These are phyloP conservation scores for Gyrodactylus salaris DNA, from an alignment of 1,140 invertebrate genomes.

Conservation along the genomic window DNA sequence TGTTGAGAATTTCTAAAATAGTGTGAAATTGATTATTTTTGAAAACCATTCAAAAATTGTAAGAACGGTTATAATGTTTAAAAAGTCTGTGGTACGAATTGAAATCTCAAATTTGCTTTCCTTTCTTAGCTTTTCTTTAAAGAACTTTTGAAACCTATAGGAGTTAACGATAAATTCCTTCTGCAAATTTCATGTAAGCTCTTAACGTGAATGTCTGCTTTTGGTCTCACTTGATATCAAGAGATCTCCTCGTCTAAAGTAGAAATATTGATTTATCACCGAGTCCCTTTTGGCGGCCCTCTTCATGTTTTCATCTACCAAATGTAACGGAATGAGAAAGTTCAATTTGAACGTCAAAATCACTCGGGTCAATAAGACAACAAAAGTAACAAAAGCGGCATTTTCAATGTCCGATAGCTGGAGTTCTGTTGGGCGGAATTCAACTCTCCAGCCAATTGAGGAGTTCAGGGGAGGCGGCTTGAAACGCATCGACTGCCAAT, in stretches of 20 bases:
- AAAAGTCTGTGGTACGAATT: too few species aligned
- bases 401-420: conserved; percentile 98
- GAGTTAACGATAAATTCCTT: too few species aligned
- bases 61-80: too few species aligned
- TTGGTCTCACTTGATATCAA: conserved; percentile 1
- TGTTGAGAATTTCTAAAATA: too few species aligned
- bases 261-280: conserved; percentile 42
- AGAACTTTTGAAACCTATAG: too few species aligned
- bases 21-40: too few species aligned
- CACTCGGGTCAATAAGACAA: conserved; percentile 70
- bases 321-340: conserved; percentile 83
- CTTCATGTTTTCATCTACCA: conserved; percentile 91
- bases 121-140: too few species aligned
- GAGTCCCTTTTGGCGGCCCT: conserved; percentile 62
- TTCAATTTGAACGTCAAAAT: conserved; percentile 81
- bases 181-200: too few species aligned
- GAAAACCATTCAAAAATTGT: too few species aligned
- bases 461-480: conserved; percentile 50
- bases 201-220: too few species aligned
- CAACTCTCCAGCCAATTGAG: conserved; percentile 83
- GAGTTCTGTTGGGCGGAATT: conserved; percentile 79
- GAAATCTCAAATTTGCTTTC: too few species aligned
- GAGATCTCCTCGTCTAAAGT: conserved; percentile 35
- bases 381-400: conserved; percentile 87
- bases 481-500: conserved; percentile 99